These are phyloP conservation scores for Stegostoma tigrinum DNA, from an alignment of 2,113 vertebrate species.

Conservation along the genomic window DNA sequence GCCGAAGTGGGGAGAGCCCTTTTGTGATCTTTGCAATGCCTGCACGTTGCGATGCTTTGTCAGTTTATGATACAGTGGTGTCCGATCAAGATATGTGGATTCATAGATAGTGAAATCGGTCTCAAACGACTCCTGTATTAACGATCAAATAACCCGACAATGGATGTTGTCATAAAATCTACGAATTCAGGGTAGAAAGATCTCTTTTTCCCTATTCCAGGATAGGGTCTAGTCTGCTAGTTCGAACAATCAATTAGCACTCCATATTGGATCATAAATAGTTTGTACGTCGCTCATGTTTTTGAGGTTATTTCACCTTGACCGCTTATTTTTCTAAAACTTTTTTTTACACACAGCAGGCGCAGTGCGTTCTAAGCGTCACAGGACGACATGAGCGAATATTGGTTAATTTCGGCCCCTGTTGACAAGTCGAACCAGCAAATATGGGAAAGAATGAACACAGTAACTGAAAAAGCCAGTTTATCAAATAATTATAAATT, in stretches of 20 bases:
- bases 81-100: not conserved
- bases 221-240: not conserved
- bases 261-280: not conserved
- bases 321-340: not conserved
- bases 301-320: not conserved
- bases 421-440: constrained; percentile 77
- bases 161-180: not conserved
- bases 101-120: not conserved
- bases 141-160: not conserved
- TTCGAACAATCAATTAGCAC: not conserved
- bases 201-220: not conserved
- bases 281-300: not conserved
- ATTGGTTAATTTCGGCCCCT: constrained; percentile 88
- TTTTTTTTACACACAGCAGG: not conserved
- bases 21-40: not conserved
- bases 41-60: not conserved
- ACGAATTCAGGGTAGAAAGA: not conserved
- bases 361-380: not conserved
- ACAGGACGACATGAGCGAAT: constrained; percentile 66
- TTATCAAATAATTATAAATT: constrained; percentile 76
- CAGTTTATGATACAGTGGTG: not conserved
- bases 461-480: constrained; percentile 68
- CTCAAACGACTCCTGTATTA: not conserved
- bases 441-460: constrained; percentile 78
- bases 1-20: not conserved